These are phyloP conservation scores for Luscinia megarhynchos DNA, from an alignment of 2,797 vertebrate species.

Conservation along the genomic window DNA sequence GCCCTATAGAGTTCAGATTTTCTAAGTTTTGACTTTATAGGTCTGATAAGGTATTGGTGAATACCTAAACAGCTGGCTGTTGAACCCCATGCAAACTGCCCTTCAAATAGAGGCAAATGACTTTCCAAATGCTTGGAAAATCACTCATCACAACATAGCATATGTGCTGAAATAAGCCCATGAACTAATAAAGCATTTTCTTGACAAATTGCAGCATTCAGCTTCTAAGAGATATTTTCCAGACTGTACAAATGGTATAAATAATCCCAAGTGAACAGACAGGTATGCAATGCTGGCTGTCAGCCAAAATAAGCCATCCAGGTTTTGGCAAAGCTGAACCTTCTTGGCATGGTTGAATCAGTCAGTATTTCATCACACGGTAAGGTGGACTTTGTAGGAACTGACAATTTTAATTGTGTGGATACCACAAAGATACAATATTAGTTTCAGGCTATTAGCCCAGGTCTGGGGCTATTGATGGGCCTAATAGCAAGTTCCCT, in stretches of 20 bases:
- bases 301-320: conserved; percentile 1
- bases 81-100: neutral
- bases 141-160: neutral
- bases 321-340: conserved; percentile 7
- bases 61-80: neutral
- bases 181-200: conserved; percentile 19
- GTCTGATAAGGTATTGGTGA: neutral
- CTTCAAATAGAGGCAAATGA: neutral
- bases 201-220: neutral
- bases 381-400: neutral
- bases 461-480: neutral
- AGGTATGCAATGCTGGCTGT: neutral
- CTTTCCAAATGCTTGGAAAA: conserved; percentile 24
- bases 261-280: conserved; percentile 25
- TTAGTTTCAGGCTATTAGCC: neutral
- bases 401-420: neutral
- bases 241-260: conserved; percentile 29
- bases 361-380: neutral
- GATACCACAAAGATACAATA: neutral
- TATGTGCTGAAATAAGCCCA: neutral
- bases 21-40: neutral
- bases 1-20: neutral
- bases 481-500: neutral
- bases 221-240: conserved; percentile 28
- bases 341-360: neutral